Evolutionary conservation across 2,113 vertebrate genomes (phyloP).

Genomic region (Rhombomys opimus): DNA sequence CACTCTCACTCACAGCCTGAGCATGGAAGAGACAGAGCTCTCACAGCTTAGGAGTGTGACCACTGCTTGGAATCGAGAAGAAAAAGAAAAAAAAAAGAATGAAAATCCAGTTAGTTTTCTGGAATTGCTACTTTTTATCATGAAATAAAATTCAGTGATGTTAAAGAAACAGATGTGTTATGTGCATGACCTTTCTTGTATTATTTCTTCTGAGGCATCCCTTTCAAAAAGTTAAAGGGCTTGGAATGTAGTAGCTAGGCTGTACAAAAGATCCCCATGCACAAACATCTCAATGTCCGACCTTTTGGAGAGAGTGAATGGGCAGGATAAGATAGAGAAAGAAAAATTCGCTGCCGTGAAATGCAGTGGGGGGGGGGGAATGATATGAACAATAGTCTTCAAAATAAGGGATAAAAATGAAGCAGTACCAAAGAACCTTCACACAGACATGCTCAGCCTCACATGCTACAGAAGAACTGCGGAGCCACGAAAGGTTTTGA

Average conservation of each 20-base stretch:
- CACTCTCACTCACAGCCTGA: background rate
- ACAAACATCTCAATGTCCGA: constrained; percentile 7
- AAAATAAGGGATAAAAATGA: constrained; percentile 14
- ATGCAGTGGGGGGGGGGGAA: background rate
- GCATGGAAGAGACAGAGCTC: background rate
- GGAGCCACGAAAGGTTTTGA: constrained; percentile 24
- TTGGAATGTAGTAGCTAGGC: background rate
- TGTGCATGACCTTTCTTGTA: background rate
- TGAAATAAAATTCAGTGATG: constrained; percentile 54
- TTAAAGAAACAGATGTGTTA: constrained; percentile 46
- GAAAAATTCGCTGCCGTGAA: constrained; percentile 21
- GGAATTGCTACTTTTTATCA: constrained; percentile 56
- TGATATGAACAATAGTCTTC: background rate
- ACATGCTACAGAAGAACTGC: background rate
- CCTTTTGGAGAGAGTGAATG: background rate
- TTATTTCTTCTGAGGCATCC: constrained; percentile 21
- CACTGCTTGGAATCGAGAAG: constrained; percentile 18
- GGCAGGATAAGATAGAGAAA: background rate
- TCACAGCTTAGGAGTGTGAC: background rate
- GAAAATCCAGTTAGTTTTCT: constrained; percentile 52
- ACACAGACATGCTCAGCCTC: background rate
- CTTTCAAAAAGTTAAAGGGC: constrained; percentile 30
- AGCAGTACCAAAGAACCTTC: background rate
- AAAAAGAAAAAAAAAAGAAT: background rate
- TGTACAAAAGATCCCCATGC: constrained; percentile 8